phyloP scores from a whole-genome alignment of 1,140 invertebrate species.

The Drosophila chauvacae region DNA sequence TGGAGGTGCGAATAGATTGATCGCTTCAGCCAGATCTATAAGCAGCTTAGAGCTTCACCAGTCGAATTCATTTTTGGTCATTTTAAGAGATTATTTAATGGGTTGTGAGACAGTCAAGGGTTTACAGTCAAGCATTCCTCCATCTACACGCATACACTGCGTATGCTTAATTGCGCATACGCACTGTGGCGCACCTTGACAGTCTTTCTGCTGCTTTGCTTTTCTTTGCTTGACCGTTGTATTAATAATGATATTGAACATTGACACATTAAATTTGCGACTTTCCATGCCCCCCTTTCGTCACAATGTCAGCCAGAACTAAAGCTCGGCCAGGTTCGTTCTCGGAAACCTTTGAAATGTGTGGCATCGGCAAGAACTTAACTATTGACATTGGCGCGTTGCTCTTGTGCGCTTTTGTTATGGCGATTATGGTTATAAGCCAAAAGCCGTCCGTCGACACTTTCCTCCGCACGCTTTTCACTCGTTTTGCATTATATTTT shows the following conservation, averaged over 20 bases:
- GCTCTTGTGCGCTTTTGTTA: constrained; percentile 24
- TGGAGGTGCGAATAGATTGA: constrained; percentile 74
- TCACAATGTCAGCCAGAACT: constrained; percentile 50
- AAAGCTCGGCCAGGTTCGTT: constrained; percentile 20
- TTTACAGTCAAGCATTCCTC: neutral
- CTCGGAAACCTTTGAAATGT: constrained; percentile 69
- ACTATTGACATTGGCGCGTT: constrained; percentile 74
- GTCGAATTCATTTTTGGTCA: constrained; percentile 11
- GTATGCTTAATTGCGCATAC: constrained; percentile 54
- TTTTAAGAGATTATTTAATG: constrained; percentile 33
- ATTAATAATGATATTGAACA: constrained; percentile 18
- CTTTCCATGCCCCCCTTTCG: constrained; percentile 41
- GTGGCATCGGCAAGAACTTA: constrained; percentile 30
- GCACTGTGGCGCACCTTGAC: constrained; percentile 20
- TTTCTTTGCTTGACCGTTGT: constrained; percentile 27
- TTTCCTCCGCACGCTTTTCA: constrained; percentile 17
- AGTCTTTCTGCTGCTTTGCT: neutral
- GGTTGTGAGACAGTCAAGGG: neutral
- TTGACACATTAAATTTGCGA: constrained; percentile 67
- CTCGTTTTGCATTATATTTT: neutral
- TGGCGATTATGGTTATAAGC: constrained; percentile 68
- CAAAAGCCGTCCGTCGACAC: constrained; percentile 68
- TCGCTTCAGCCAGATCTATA: constrained; percentile 43
- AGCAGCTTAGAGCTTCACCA: constrained; percentile 50
- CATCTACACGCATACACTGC: constrained; percentile 2